Conservation (phyloP, 2,113 vertebrate genomes). For the Uria aalge region DNA sequence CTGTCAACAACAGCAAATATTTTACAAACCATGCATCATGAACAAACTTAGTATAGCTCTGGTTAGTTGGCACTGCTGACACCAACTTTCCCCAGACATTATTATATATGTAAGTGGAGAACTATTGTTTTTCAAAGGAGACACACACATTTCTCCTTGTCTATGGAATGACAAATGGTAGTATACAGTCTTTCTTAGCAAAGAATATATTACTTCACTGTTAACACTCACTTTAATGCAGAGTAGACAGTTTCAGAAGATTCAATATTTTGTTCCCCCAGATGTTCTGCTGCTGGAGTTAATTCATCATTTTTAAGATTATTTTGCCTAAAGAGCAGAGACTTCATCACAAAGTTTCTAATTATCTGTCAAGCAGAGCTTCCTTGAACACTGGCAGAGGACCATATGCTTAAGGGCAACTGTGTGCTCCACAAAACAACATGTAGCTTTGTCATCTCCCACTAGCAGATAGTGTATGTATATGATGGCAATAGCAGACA, state of each 20-base stretch:
- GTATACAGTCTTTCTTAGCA: not conserved
- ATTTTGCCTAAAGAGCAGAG: not conserved
- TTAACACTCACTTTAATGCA: not conserved
- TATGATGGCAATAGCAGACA: not conserved
- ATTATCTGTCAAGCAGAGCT: not conserved
- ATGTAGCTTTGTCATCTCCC: not conserved
- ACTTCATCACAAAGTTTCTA: not conserved
- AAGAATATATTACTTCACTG: not conserved
- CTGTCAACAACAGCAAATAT: not conserved
- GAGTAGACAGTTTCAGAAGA: not conserved
- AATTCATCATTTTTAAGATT: not conserved
- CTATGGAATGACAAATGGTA: not conserved
- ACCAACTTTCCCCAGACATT: not conserved
- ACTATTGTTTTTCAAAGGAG: not conserved
- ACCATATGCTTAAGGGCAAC: constrained; percentile 15
- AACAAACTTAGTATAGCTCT: not conserved
- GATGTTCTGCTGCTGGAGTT: not conserved
- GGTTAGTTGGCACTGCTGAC: not conserved
- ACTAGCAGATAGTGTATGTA: not conserved
- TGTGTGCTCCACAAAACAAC: not conserved
- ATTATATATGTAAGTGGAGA: not conserved
- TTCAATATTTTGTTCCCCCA: not conserved
- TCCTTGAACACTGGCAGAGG: not conserved
- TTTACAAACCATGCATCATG: not conserved
- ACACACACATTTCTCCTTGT: not conserved